phyloP scores from a whole-genome alignment of 2,113 vertebrate genomes.

The Chloroceryle aenea region DNA sequence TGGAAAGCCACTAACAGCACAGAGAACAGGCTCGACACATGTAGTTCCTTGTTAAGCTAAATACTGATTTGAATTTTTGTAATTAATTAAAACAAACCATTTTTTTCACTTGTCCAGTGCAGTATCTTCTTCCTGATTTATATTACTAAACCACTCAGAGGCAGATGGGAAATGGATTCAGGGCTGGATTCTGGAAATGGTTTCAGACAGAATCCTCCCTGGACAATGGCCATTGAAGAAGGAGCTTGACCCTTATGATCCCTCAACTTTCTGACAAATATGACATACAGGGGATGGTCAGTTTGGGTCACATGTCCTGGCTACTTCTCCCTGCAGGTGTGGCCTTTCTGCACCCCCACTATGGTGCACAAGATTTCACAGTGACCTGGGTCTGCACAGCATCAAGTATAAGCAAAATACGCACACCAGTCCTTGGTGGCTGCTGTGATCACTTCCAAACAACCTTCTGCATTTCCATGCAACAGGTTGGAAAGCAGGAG shows the following conservation, averaged over 20 bases:
- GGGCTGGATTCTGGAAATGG: neutral
- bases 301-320: neutral
- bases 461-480: neutral
- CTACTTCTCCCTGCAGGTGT: neutral
- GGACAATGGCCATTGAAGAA: neutral
- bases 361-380: neutral
- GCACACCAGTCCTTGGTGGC: neutral
- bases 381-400: neutral
- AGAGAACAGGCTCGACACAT: neutral
- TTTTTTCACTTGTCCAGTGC: neutral
- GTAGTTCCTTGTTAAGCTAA: neutral
- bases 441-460: neutral
- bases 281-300: neutral
- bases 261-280: neutral
- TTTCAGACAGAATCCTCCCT: neutral
- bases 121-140: neutral
- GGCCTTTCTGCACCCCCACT: neutral
- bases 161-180: neutral
- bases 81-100: neutral
- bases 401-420: neutral
- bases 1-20: neutral
- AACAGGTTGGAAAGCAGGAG: neutral
- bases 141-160: neutral
- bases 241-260: neutral
- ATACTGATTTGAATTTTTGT: neutral